These are phyloP conservation scores for Pantala flavescens DNA, from an alignment of 1,140 invertebrate genomes.

Conservation along the genomic window DNA sequence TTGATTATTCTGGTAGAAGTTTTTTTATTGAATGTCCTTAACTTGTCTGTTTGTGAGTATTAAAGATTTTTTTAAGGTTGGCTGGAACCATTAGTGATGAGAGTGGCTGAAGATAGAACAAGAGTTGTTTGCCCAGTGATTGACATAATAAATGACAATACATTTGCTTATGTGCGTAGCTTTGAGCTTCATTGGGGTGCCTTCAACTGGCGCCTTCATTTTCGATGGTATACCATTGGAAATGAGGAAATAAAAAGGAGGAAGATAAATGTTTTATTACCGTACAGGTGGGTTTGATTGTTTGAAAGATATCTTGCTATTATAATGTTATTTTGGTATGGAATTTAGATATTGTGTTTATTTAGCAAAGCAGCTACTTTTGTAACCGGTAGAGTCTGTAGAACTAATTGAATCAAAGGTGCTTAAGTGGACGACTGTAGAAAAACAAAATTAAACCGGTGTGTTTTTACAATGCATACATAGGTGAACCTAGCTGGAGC, in stretches of 20 bases:
- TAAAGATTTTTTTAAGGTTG: conserved; percentile 48
- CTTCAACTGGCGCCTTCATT: conserved; percentile 95
- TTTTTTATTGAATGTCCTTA: too few species aligned
- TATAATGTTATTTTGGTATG: conserved; percentile 6
- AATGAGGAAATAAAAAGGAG: conserved; percentile 46
- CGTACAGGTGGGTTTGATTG: conserved; percentile 49
- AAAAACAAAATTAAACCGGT: too few species aligned
- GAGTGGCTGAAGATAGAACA: conserved; percentile 60
- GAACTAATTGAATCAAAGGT: too few species aligned
- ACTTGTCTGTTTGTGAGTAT: too few species aligned
- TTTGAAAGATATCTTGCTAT: background rate
- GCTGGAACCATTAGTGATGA: conserved; percentile 73
- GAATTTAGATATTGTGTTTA: too few species aligned
- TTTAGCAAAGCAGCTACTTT: too few species aligned
- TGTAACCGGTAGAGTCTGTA: too few species aligned
- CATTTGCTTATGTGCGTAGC: conserved; percentile 77
- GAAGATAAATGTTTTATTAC: conserved; percentile 53
- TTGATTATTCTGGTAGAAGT: too few species aligned
- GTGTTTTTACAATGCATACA: too few species aligned
- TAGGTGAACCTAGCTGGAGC: too few species aligned
- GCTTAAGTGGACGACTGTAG: too few species aligned
- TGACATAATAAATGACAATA: conserved; percentile 89
- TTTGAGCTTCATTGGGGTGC: conserved; percentile 93
- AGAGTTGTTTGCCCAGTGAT: conserved; percentile 88
- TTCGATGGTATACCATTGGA: conserved; percentile 63